Conservation (phyloP, 1,140 invertebrate genomes). For the Bombus pascuorum region DNA sequence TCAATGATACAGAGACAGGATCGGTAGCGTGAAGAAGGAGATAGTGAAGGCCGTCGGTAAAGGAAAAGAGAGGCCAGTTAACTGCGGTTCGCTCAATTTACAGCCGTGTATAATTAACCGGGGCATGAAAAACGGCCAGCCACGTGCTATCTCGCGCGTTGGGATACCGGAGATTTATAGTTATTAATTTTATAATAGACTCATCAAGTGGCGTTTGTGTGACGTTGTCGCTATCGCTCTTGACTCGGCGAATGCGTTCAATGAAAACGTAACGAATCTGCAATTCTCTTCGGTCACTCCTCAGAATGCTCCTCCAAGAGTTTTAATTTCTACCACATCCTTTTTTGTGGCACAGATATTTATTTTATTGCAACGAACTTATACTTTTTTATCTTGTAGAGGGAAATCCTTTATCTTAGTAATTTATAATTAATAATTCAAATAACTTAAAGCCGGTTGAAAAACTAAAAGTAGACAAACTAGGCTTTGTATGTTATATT, state of each 20-base stretch:
- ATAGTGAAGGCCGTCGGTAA: slow-evolving; percentile 12
- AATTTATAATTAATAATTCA: too few species aligned
- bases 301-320: too few species aligned
- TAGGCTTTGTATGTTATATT: too few species aligned
- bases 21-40: slow-evolving; percentile 3
- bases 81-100: slow-evolving; percentile 74
- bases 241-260: background rate
- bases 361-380: background rate
- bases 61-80: slow-evolving; percentile 60
- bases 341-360: background rate
- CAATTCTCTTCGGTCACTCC: background rate
- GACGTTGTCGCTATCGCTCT: slow-evolving; percentile 27
- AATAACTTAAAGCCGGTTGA: too few species aligned
- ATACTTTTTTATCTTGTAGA: too few species aligned
- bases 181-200: slow-evolving; percentile 82
- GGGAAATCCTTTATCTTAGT: too few species aligned
- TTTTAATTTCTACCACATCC: too few species aligned
- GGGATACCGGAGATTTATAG: slow-evolving; percentile 76
- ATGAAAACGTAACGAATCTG: background rate
- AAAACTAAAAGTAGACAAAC: too few species aligned
- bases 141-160: slow-evolving; percentile 74
- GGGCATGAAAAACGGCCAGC: slow-evolving; percentile 77
- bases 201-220: slow-evolving; percentile 70
- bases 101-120: slow-evolving; percentile 79
- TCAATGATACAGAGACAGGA: background rate